A percentile compares a stretch with the other conserved stretches of the same genome.
phyloP scores from a whole-genome alignment of 1,140 invertebrate species.

The Augochlora pura region DNA sequence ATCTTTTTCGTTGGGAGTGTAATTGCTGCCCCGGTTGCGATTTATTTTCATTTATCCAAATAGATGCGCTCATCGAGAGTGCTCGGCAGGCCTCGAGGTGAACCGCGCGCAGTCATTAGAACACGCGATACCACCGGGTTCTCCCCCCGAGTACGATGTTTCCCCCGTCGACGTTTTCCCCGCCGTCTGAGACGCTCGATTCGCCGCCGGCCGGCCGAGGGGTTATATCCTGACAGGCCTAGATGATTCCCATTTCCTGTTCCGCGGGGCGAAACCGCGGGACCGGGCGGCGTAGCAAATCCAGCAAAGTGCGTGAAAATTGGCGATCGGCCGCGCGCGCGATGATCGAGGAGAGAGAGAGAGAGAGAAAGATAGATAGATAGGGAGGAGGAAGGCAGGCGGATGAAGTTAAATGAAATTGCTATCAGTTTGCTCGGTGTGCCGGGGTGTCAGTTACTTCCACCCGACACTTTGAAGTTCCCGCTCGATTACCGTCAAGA shows the following conservation, averaged over 20 bases:
- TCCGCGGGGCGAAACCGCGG: conserved; percentile 18
- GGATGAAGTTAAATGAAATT: conserved; percentile 41
- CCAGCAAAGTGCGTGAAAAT: conserved; percentile 24
- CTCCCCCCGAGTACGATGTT: conserved; percentile 18
- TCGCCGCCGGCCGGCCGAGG: neutral
- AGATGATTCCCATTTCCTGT: conserved; percentile 43
- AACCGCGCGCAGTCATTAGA: conserved; percentile 14
- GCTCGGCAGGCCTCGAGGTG: conserved; percentile 34
- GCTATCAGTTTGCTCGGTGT: conserved; percentile 10
- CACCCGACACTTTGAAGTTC: neutral
- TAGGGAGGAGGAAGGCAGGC: neutral
- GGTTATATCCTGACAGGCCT: conserved; percentile 27
- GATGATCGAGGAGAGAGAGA: conserved; percentile 9
- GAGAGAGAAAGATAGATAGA: too few species aligned
- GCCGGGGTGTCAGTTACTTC: conserved; percentile 4
- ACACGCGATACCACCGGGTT: conserved; percentile 33
- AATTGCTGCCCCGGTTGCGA: conserved; percentile 33
- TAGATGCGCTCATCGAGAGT: conserved; percentile 46
- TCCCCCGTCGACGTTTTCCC: neutral
- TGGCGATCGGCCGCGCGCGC: conserved; percentile 26
- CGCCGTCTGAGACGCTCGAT: neutral
- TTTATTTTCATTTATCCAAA: conserved; percentile 40
- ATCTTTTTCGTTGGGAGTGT: too few species aligned
- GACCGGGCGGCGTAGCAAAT: conserved; percentile 23
- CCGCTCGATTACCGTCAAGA: neutral